phyloP scores from a whole-genome alignment of 1,140 invertebrate species.

The Plectrocnemia conspersa region DNA sequence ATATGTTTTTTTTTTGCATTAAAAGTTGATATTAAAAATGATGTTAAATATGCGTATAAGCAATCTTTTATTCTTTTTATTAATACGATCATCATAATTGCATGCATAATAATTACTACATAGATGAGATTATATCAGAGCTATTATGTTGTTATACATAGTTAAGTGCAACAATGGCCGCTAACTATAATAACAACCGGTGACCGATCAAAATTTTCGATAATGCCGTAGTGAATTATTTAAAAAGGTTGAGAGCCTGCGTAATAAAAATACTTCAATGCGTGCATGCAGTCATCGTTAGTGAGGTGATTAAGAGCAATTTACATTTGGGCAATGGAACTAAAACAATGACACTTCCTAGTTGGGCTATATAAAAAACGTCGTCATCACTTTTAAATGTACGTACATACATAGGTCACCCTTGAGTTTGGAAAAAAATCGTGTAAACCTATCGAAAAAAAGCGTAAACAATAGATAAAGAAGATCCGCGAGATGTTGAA shows the following conservation, averaged over 20 bases:
- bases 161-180: constrained; percentile 1
- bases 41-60: too few relatives aligned
- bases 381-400: constrained; percentile 15
- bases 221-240: not conserved
- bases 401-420: constrained; percentile 14
- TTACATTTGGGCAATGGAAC: constrained; percentile 3
- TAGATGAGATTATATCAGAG: too few relatives aligned
- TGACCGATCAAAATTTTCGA: constrained; percentile 5
- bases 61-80: too few relatives aligned
- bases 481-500: constrained; percentile 21
- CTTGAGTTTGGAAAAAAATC: constrained; percentile 11
- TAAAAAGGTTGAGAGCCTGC: not conserved
- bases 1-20: too few relatives aligned
- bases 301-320: constrained; percentile 14
- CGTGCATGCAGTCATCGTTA: constrained; percentile 7
- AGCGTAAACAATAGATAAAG: constrained; percentile 8
- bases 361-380: not conserved
- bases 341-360: constrained; percentile 22
- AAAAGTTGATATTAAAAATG: too few relatives aligned
- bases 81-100: too few relatives aligned
- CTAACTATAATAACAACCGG: constrained; percentile 10
- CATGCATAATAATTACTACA: too few relatives aligned
- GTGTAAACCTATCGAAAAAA: constrained; percentile 11
- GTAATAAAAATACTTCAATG: not conserved
- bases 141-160: not conserved